Conservation (phyloP, 1,140 invertebrate species). For the Pseudomyrmex gracilis region DNA sequence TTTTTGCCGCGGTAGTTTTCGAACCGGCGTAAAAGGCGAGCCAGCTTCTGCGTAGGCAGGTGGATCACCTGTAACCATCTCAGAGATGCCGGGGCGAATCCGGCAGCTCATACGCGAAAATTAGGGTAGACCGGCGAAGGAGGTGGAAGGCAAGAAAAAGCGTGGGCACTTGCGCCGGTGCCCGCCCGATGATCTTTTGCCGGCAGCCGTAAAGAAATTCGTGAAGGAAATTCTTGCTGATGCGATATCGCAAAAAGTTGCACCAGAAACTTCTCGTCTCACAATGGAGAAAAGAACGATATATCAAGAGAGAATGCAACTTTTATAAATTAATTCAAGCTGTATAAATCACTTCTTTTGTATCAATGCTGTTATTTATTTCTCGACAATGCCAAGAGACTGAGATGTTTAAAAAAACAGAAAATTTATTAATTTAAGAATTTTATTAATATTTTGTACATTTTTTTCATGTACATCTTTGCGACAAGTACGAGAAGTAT, state of each 20-base stretch:
- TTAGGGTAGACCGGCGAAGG: conserved; percentile 51
- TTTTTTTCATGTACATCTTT: not conserved
- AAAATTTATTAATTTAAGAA: not conserved
- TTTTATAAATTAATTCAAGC: conserved; percentile 30
- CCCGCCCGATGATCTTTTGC: conserved; percentile 49
- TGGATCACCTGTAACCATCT: conserved; percentile 58
- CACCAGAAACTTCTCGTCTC: conserved; percentile 48
- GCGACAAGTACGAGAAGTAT: not conserved
- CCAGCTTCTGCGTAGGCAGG: conserved; percentile 59
- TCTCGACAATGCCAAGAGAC: not conserved
- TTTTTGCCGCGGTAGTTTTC: conserved; percentile 50
- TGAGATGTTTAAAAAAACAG: conserved; percentile 5
- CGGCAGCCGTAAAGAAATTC: conserved; percentile 60
- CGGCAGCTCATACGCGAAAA: conserved; percentile 61
- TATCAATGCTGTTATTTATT: conserved; percentile 11
- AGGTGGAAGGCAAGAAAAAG: conserved; percentile 59
- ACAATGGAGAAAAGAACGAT: not conserved
- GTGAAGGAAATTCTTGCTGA: conserved; percentile 59
- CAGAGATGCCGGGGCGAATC: conserved; percentile 55
- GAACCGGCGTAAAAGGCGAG: conserved; percentile 42
- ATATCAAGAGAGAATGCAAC: conserved; percentile 2
- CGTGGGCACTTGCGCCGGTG: conserved; percentile 33
- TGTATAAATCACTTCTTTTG: not conserved
- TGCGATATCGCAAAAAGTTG: conserved; percentile 40
- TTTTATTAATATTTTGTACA: conserved; percentile 3